phyloP scores from a whole-genome alignment of 92 coral and sea anemone genomes.

The Zoanthus gigantus region DNA sequence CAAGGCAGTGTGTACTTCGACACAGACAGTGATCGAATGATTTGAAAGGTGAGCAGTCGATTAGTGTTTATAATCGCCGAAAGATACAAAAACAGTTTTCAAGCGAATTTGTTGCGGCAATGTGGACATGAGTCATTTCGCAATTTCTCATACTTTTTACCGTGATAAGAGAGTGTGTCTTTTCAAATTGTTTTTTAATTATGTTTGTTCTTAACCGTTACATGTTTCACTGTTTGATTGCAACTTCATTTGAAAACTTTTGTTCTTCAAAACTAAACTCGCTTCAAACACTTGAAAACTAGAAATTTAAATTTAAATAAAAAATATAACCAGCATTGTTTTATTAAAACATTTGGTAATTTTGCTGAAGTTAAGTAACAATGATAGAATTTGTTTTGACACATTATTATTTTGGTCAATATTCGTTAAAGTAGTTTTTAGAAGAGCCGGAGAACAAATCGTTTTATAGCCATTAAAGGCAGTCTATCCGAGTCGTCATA shows the following conservation, averaged over 20 bases:
- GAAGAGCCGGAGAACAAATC: neutral
- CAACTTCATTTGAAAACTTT: neutral
- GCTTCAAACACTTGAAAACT: neutral
- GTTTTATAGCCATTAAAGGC: neutral
- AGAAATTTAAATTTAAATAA: neutral
- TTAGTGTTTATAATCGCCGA: neutral
- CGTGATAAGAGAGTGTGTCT: too few relatives aligned
- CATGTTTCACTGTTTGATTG: neutral
- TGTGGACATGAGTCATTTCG: neutral
- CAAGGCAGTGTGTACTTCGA: neutral
- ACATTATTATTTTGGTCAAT: neutral
- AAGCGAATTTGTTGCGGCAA: neutral
- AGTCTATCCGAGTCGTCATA: neutral
- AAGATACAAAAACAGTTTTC: neutral
- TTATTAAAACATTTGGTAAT: neutral
- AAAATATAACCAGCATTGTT: neutral
- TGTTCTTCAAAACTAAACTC: neutral
- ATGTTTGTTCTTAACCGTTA: neutral
- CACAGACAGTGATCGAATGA: neutral
- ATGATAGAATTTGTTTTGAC: neutral
- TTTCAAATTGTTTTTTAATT: too few relatives aligned
- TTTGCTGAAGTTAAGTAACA: neutral
- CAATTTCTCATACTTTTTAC: too few relatives aligned
- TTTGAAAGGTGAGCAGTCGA: slow-evolving; percentile 4
- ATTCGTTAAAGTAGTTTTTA: neutral